phyloP scores from a whole-genome alignment of 1,140 invertebrate species.

The Cyclargus thomasi region DNA sequence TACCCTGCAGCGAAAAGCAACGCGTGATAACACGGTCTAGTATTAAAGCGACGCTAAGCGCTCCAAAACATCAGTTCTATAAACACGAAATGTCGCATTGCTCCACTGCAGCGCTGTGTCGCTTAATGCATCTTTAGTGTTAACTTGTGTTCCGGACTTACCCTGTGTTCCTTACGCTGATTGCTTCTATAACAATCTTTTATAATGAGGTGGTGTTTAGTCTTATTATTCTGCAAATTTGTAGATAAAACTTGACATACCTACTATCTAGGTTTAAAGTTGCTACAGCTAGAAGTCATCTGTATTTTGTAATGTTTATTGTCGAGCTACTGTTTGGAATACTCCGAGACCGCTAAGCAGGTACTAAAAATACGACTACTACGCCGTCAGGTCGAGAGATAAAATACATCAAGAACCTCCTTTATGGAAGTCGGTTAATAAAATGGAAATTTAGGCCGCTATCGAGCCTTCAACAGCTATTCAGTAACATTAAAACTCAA shows the following conservation, averaged over 20 bases:
- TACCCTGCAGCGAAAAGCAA: too few species aligned
- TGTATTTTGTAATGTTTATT: conserved; percentile 8
- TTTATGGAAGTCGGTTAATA: not conserved
- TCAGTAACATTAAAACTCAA: not conserved
- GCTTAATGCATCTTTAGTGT: too few species aligned
- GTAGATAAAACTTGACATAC: not conserved
- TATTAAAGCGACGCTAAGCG: too few species aligned
- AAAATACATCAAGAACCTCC: not conserved
- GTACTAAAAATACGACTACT: conserved; percentile 1
- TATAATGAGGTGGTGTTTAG: conserved; percentile 1
- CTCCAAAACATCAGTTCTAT: too few species aligned
- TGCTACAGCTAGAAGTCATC: conserved; percentile 2
- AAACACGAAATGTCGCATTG: too few species aligned
- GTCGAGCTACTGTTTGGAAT: conserved; percentile 11
- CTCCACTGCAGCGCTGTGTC: too few species aligned
- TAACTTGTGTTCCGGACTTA: too few species aligned
- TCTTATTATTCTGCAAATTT: conserved; percentile 11
- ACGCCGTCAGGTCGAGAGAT: not conserved
- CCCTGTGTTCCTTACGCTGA: too few species aligned
- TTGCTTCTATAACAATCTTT: not conserved
- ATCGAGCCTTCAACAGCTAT: not conserved
- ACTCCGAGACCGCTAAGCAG: not conserved
- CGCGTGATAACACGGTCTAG: too few species aligned
- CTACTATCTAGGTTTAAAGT: not conserved
- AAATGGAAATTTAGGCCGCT: not conserved